Base-by-base conservation (phyloP, 2,797 vertebrate genomes). In the Microchirus variegatus region DNA sequence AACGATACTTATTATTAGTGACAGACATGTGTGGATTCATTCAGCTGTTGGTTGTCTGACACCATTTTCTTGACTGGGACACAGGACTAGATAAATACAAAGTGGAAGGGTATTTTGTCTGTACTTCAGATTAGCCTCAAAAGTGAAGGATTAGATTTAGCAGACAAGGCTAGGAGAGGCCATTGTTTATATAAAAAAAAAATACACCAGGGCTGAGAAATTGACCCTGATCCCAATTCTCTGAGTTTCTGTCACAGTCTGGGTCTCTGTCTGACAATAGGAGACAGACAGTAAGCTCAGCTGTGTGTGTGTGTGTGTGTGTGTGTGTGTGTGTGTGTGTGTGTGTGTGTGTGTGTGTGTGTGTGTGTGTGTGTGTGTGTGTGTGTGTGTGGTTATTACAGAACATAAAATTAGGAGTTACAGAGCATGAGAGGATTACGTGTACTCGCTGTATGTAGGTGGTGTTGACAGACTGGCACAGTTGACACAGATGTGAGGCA, bases 401-500 rank as follows among this genome's bases (percentile, higher is more conserved):
- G 65, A 31, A 31, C 4, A 31, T 31, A 4, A 78, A 77, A 68
- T 52, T 49, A 46, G 59, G 71, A 50, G 22, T 65, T 55, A 59
- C 26, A 22, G 72, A 78, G 73, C 62, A 53, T 5, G 35, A 60
- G 71, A 63, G 80, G 80, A 80, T 89, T 82, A 87, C 58, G 40
- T 72, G 50, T 44, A n/a, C 57, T 75, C n/a, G 1, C 51, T 38
- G 48, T 19, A 41, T 73, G 72, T 59, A 60, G 59, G 64, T 67
- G 56, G 63, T 62, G 55, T 49, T 0, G 13, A 52, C 8, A 0
- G 53, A 48, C 35, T 2, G n/a, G 35, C 19, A 15, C 46, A 45
- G 49, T 44, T 78, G 67, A 68, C 69, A 77, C 70, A 74, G 44
- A 74, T 63, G 52, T 56, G 11, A 64, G 42, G 37, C 16, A 68